Evolutionary conservation across 2,113 vertebrate species (phyloP), one percentile per base, ranked within the genome.

Genomic region (Lampris incognitus): DNA sequence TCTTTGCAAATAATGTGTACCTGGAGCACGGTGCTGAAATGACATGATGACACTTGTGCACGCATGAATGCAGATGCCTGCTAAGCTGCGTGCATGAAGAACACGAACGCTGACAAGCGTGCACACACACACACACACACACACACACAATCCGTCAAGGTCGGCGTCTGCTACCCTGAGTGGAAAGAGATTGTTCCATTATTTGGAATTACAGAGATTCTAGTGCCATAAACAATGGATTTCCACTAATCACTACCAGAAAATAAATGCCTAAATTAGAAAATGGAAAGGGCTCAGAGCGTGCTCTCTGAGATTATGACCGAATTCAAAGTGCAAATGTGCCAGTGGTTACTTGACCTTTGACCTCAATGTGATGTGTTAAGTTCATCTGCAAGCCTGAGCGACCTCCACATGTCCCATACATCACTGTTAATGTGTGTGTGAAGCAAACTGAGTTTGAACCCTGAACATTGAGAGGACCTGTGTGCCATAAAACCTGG

Each of bases 21-120:
- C 49, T 10, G 50, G 50, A 85, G 72, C 50, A 72, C 72, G 49
- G 66, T 46, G 56, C 38, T 50, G 58, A 76, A 72, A 70, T 57
- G 24, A 78, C 69, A 11, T 24, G 38, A 67, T n/a, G 54, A 70
- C 56, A 66, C 52, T 42, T 4, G 42, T 38, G 39, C 24, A 41
- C 41, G 24, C 60, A 56, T 3, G n/a, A 50, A 49, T 49, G 13
- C 42, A 9, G 24, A 24, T 24, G 42, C 57, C 56, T 54, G 40
- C 24, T 24, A 24, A 24, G 24, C 24, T 24, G 24, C 24, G 24
- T 24, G 24, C 24, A 24, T 24, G 24, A 24, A 24, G 24, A 24
- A 24, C 24, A 24, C 24, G 0, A 24, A 24, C 67, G 8, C 36
- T 54, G 64, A 68, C 72, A 54, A 9, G 62, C 11, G 50, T 41